A percentile compares a stretch with the other conserved stretches of the same genome.
Conservation (phyloP, 2,113 vertebrate genomes). For the Rhabdomys dilectus region DNA sequence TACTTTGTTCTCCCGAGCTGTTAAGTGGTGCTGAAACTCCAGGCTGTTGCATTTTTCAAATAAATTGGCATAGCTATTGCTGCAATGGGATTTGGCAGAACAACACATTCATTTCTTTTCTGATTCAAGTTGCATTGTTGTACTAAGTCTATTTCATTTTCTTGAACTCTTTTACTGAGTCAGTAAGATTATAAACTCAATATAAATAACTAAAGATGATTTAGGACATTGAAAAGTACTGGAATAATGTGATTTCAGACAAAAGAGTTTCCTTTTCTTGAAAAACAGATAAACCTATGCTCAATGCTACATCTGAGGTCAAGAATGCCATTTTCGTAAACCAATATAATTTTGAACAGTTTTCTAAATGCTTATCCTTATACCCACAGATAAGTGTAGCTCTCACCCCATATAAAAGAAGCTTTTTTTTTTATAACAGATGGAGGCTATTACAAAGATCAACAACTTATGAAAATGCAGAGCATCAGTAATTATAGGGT, state of each 20-base stretch:
- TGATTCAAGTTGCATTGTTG: slow-evolving; percentile 71
- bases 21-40: slow-evolving; percentile 60
- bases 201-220: slow-evolving; percentile 72
- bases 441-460: not conserved
- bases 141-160: slow-evolving; percentile 70
- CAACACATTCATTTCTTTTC: slow-evolving; percentile 65
- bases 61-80: slow-evolving; percentile 74
- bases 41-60: slow-evolving; percentile 73
- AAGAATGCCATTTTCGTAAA: not conserved
- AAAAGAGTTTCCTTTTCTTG: not conserved
- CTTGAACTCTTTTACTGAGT: slow-evolving; percentile 70
- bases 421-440: not conserved
- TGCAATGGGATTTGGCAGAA: slow-evolving; percentile 68
- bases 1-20: slow-evolving; percentile 48
- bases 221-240: slow-evolving; percentile 44
- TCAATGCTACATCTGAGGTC: not conserved
- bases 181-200: slow-evolving; percentile 70
- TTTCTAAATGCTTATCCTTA: not conserved
- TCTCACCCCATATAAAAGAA: not conserved
- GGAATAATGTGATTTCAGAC: slow-evolving; percentile 9
- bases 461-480: not conserved
- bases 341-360: not conserved
- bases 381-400: not conserved
- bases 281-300: not conserved
- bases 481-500: not conserved